A percentile compares a stretch with the other conserved stretches of the same genome.
phyloP scores from a whole-genome alignment of 2,797 vertebrate species.

The Holocentrus rufus region DNA sequence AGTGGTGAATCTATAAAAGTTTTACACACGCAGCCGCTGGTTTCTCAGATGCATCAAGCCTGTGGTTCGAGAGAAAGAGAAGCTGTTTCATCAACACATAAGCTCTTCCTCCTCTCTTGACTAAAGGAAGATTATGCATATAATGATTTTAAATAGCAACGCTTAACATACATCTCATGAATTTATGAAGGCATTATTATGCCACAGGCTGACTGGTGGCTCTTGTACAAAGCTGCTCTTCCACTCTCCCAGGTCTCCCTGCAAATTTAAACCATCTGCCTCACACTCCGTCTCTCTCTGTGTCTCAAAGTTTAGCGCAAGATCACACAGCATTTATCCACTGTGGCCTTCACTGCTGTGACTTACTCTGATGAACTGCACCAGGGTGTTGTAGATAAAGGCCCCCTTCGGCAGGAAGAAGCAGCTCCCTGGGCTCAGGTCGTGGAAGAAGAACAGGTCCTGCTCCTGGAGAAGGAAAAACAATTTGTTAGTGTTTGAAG shows the following conservation, averaged over 20 bases:
- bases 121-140: background rate
- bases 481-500: constrained; percentile 9
- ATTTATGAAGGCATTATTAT: constrained; percentile 8
- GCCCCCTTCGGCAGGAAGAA: constrained; percentile 98
- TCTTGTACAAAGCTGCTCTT: background rate
- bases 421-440: constrained; percentile 97
- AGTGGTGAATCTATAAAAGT: background rate
- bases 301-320: constrained; percentile 24
- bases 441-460: constrained; percentile 98
- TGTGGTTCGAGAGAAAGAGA: background rate
- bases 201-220: background rate
- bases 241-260: constrained; percentile 11
- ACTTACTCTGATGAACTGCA: constrained; percentile 95
- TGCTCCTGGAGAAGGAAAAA: constrained; percentile 85
- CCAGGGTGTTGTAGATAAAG: constrained; percentile 93
- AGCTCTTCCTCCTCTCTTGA: background rate
- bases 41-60: background rate
- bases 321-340: constrained; percentile 40
- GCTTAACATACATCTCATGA: background rate
- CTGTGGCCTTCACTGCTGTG: constrained; percentile 14
- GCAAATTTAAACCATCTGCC: constrained; percentile 29
- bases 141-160: background rate
- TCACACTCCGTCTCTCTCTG: background rate
- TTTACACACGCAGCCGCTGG: background rate
- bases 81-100: background rate